Conservation (phyloP, 2,888 invertebrate species). For the Tridacna gigas region DNA sequence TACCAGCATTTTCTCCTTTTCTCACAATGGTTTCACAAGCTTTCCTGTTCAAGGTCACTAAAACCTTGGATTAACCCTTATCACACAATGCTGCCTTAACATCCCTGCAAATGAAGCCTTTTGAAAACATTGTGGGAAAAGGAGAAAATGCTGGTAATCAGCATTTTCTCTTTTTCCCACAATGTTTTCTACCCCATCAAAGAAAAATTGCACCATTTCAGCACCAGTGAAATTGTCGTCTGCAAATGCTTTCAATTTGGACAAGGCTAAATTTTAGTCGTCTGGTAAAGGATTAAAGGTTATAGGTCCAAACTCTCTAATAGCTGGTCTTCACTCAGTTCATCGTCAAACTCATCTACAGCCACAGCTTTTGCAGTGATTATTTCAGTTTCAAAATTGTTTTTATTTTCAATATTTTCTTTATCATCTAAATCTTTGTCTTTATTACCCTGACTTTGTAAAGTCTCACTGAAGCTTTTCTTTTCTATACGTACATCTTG, state of each 20-base stretch:
- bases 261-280: too few species aligned
- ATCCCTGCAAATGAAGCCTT: too few species aligned
- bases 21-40: too few species aligned
- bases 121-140: neutral
- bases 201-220: too few species aligned
- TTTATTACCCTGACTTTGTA: neutral
- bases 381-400: neutral
- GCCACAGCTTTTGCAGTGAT: neutral
- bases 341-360: slow-evolving; percentile 43
- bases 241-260: too few species aligned
- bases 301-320: slow-evolving; percentile 51
- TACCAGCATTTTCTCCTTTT: too few species aligned
- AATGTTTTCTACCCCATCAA: too few species aligned
- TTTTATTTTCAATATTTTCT: slow-evolving; percentile 3
- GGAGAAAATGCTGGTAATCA: neutral
- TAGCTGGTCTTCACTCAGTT: slow-evolving; percentile 50
- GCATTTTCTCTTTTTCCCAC: neutral
- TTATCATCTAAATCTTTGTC: slow-evolving; percentile 10
- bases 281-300: neutral
- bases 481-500: neutral
- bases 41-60: too few species aligned
- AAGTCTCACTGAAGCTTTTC: neutral
- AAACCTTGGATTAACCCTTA: too few species aligned
- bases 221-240: too few species aligned
- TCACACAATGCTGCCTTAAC: too few species aligned